Conservation (phyloP, 2,113 vertebrate genomes). For the Oreochromis spilurus region DNA sequence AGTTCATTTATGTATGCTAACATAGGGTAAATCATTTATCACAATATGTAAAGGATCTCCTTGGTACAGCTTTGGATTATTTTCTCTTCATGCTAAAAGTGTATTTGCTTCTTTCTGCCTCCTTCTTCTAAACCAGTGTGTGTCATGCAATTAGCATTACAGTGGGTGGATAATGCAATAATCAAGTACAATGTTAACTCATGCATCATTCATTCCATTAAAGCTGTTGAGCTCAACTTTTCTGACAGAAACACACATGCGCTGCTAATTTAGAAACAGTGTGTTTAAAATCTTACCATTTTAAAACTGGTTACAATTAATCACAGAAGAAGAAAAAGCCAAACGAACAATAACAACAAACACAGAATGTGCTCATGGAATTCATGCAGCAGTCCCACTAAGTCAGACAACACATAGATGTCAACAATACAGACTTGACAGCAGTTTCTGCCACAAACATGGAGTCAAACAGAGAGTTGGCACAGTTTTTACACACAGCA, state of each 20-base stretch:
- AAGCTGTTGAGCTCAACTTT: neutral
- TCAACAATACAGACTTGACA: neutral
- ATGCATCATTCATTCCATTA: neutral
- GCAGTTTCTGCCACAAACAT: neutral
- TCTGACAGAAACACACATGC: neutral
- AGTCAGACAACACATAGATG: neutral
- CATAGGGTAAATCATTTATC: neutral
- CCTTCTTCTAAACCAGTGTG: neutral
- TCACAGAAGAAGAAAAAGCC: neutral
- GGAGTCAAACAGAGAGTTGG: neutral
- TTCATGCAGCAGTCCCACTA: neutral
- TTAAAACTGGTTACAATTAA: neutral
- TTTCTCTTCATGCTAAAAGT: neutral
- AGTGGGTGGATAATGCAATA: neutral
- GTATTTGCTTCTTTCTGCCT: neutral
- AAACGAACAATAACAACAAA: neutral
- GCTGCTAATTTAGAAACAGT: fast-evolving
- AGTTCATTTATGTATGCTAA: neutral
- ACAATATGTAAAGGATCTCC: neutral
- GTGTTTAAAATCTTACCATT: neutral
- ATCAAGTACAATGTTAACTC: neutral
- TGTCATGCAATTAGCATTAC: neutral
- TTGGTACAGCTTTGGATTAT: fast-evolving
- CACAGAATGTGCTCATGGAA: neutral
- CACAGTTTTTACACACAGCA: neutral